Conservation (phyloP, 2,113 vertebrate species). For the Ochotona curzoniae region DNA sequence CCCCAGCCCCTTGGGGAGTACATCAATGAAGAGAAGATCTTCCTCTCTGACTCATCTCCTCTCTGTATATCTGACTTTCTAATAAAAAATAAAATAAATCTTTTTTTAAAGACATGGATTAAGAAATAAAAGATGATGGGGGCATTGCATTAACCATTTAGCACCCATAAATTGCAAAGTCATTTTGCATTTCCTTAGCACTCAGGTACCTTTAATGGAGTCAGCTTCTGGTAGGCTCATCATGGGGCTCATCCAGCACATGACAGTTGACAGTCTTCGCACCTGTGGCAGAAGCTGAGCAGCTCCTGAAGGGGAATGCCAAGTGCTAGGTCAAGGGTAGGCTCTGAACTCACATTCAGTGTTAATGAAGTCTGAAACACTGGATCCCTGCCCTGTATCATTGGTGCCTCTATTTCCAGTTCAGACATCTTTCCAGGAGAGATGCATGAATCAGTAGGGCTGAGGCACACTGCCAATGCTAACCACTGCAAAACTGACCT, state of each 20-base stretch:
- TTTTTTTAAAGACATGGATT: neutral
- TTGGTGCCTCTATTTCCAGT: neutral
- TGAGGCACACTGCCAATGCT: neutral
- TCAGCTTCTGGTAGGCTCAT: neutral
- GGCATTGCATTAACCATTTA: neutral
- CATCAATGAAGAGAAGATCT: too few relatives aligned
- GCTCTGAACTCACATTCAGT: fast-evolving
- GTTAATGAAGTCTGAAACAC: neutral
- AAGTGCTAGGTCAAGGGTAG: neutral
- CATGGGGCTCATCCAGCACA: neutral
- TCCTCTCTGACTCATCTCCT: too few relatives aligned
- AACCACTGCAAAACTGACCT: neutral
- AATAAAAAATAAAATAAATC: too few relatives aligned
- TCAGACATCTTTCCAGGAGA: neutral
- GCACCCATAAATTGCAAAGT: neutral
- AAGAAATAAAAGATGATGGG: neutral
- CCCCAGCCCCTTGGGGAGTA: too few relatives aligned
- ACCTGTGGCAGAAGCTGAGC: neutral
- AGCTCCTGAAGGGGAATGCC: neutral
- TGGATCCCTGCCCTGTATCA: neutral
- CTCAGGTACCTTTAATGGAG: neutral
- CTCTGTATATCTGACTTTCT: too few relatives aligned
- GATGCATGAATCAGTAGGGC: too few relatives aligned
- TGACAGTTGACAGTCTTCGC: neutral
- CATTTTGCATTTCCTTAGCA: neutral